A percentile compares a stretch with the other conserved stretches of the same genome.
These are phyloP conservation scores for Erebia palarica DNA, from an alignment of 2,888 invertebrate genomes.

Conservation along the genomic window DNA sequence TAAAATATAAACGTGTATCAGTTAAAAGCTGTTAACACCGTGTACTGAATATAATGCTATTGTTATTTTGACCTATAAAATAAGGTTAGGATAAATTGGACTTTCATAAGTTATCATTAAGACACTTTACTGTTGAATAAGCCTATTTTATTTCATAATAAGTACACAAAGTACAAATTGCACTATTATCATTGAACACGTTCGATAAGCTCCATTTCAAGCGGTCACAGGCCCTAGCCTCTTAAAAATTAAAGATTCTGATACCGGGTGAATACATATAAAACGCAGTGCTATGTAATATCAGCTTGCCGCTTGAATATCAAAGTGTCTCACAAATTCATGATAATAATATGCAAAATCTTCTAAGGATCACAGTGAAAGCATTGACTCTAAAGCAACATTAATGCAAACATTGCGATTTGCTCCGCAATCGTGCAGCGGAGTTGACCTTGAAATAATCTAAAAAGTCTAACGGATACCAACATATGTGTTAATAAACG, in stretches of 20 bases:
- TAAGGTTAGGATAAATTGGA: constrained; percentile 69
- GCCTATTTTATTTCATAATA: constrained; percentile 31
- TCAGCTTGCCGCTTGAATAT: constrained; percentile 50
- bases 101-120: constrained; percentile 49
- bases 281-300: constrained; percentile 32
- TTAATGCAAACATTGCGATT: constrained; percentile 53
- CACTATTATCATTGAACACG: constrained; percentile 43
- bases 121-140: constrained; percentile 38
- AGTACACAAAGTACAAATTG: constrained; percentile 40
- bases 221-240: constrained; percentile 43
- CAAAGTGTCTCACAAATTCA: constrained; percentile 63
- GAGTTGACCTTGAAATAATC: constrained; percentile 51
- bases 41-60: constrained; percentile 64
- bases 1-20: constrained; percentile 80
- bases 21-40: constrained; percentile 75
- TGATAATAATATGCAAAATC: constrained; percentile 59
- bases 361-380: constrained; percentile 66
- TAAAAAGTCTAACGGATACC: constrained; percentile 55
- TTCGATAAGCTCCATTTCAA: constrained; percentile 60
- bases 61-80: constrained; percentile 64
- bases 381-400: constrained; percentile 63
- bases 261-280: constrained; percentile 24
- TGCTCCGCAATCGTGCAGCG: constrained; percentile 56
- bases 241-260: constrained; percentile 23
- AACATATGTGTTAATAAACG: constrained; percentile 53